A percentile compares a stretch with the other conserved stretches of the same genome.
phyloP scores from a whole-genome alignment of 2,888 invertebrate species.

The Pocota personata region DNA sequence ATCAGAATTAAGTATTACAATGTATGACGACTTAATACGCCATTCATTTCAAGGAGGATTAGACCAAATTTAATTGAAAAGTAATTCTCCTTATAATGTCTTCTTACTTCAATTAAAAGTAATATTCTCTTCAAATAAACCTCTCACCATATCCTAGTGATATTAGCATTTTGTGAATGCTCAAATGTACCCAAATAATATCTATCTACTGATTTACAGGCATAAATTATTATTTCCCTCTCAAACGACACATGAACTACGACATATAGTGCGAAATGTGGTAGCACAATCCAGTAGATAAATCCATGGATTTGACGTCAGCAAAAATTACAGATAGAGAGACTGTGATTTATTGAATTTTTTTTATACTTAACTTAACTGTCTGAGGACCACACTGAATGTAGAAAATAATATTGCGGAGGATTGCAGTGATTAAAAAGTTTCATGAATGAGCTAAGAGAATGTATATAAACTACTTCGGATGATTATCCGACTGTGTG shows the following conservation, averaged over 20 bases:
- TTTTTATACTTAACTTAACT: background rate
- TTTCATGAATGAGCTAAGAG: background rate
- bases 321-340: background rate
- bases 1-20: too few species aligned
- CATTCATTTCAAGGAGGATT: too few species aligned
- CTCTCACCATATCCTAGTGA: too few species aligned
- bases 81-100: too few species aligned
- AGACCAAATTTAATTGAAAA: too few species aligned
- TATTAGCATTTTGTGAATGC: too few species aligned
- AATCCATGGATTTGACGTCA: background rate
- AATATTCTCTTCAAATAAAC: too few species aligned
- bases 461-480: background rate
- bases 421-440: slow-evolving; percentile 6
- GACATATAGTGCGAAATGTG: background rate
- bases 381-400: background rate
- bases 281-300: slow-evolving; percentile 13
- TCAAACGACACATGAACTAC: background rate
- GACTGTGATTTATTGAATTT: slow-evolving; percentile 17
- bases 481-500: background rate
- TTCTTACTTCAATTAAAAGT: too few species aligned
- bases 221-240: background rate
- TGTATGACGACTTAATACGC: too few species aligned
- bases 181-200: too few species aligned
- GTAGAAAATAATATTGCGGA: background rate
- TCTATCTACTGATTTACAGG: background rate